A percentile compares a stretch with the other conserved stretches of the same genome.
Conservation (phyloP, 1,140 invertebrate species). For the Trichogramma pretiosum region DNA sequence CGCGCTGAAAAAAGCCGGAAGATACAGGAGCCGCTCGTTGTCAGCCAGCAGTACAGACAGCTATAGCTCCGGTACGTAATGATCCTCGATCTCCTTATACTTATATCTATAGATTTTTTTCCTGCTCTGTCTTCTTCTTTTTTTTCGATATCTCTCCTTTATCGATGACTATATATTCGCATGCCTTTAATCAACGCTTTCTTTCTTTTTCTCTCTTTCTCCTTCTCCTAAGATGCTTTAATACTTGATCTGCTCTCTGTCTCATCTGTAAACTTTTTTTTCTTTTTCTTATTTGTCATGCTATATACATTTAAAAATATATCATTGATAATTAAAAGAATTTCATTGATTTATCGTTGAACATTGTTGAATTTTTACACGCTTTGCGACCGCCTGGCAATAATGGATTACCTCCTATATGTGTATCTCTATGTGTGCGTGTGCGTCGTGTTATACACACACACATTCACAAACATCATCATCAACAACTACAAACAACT, state of each 20-base stretch:
- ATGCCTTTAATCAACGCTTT: too few relatives aligned
- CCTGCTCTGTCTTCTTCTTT: background rate
- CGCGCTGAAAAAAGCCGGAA: constrained; percentile 72
- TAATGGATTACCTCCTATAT: background rate
- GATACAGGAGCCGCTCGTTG: constrained; percentile 77
- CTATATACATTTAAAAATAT: too few relatives aligned
- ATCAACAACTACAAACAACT: background rate
- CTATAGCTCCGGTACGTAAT: constrained; percentile 78
- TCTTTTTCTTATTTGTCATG: too few relatives aligned
- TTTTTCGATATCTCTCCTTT: background rate
- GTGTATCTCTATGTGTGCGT: background rate
- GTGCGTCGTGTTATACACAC: background rate
- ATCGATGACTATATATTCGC: too few relatives aligned
- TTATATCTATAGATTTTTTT: background rate
- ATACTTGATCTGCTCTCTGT: too few relatives aligned
- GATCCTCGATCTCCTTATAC: background rate
- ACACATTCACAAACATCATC: background rate
- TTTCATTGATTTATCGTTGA: too few relatives aligned
- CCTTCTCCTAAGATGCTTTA: too few relatives aligned
- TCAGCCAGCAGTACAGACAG: constrained; percentile 91
- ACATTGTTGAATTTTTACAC: too few relatives aligned
- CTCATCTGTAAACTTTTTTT: too few relatives aligned
- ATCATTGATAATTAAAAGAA: too few relatives aligned
- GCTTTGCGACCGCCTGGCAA: too few relatives aligned
- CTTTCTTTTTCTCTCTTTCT: too few relatives aligned